A percentile compares a stretch with the other conserved stretches of the same genome.
phyloP scores from a whole-genome alignment of 2,113 vertebrate species.

The Pollimyrus isidori region DNA sequence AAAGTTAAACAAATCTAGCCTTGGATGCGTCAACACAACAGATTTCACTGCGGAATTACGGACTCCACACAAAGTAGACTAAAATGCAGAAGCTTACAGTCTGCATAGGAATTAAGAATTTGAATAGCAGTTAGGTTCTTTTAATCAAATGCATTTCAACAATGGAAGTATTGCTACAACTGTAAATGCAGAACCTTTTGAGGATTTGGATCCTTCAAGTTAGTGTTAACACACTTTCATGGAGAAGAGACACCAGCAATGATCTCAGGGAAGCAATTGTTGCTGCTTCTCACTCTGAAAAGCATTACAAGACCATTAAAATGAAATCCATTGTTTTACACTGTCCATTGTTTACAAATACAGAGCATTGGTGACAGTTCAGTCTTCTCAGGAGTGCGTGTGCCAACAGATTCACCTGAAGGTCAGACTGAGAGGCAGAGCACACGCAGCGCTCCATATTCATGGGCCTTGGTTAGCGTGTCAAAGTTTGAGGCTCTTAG shows the following conservation, averaged over 20 bases:
- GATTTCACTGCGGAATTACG: not conserved
- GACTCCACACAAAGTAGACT: not conserved
- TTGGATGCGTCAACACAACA: not conserved
- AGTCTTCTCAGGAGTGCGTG: not conserved
- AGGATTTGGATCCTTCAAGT: not conserved
- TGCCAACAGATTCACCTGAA: not conserved
- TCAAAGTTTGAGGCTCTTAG: not conserved
- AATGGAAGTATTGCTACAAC: not conserved
- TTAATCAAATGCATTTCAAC: not conserved
- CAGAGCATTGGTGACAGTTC: not conserved
- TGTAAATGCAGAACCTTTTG: not conserved
- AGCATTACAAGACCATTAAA: not conserved
- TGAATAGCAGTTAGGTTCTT: not conserved
- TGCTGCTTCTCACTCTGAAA: not conserved
- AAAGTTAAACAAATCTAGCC: not conserved
- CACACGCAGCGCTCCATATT: not conserved
- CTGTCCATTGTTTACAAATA: not conserved
- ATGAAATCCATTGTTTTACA: not conserved
- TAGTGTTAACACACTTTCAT: not conserved
- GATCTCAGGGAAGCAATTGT: not conserved
- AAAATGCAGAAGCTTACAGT: not conserved
- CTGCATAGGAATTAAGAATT: not conserved
- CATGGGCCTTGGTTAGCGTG: not conserved
- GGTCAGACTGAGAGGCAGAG: not conserved
- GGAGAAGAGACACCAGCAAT: not conserved